Evolutionary conservation across 2,113 vertebrate genomes (phyloP).

Genomic region (Collichthys lucidus): DNA sequence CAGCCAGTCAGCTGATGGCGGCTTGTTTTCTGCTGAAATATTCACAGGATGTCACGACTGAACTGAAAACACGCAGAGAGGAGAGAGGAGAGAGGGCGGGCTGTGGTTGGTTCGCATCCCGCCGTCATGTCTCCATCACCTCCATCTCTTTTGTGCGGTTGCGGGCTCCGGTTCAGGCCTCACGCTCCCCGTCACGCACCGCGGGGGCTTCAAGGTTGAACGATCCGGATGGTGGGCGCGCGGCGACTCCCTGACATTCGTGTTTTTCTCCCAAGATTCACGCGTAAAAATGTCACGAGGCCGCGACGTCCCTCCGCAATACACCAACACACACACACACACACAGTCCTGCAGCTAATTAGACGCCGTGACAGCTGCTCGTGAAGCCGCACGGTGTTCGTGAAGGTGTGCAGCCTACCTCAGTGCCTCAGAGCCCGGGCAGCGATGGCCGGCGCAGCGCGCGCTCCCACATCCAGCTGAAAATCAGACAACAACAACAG

Average conservation of each 20-base stretch:
- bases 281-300: constrained; percentile 53
- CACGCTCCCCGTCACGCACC: background rate
- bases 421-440: too few relatives aligned
- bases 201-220: constrained; percentile 70
- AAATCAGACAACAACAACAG: constrained; percentile 86
- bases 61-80: constrained; percentile 17
- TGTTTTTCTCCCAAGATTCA: constrained; percentile 27
- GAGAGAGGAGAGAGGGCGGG: background rate
- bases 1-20: constrained; percentile 75
- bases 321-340: constrained; percentile 12
- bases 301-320: constrained; percentile 49
- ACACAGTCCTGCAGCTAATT: constrained; percentile 33
- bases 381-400: constrained; percentile 11
- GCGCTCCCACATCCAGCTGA: constrained; percentile 72
- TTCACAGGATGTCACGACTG: constrained; percentile 73
- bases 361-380: constrained; percentile 62
- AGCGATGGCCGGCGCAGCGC: too few relatives aligned
- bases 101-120: constrained; percentile 3
- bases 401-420: constrained; percentile 75
- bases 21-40: constrained; percentile 78
- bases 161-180: constrained; percentile 31
- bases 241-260: constrained; percentile 60
- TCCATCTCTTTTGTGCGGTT: constrained; percentile 24
- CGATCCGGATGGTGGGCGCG: constrained; percentile 24
- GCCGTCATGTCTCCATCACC: background rate